phyloP scores from a whole-genome alignment of 2,797 vertebrate genomes.

The Tokudaia tokunoshimensis region DNA sequence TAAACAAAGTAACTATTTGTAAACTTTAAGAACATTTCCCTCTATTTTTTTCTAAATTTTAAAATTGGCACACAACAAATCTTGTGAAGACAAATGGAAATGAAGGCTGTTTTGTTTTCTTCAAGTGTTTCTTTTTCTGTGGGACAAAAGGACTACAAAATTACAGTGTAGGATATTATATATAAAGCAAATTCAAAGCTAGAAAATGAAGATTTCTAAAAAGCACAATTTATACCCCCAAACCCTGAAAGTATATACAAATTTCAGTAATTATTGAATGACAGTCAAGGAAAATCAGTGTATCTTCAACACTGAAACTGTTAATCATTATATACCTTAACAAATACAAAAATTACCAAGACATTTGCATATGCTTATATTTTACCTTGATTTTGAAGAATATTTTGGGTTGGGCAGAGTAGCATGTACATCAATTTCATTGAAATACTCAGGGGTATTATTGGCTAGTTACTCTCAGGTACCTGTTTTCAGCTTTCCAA shows the following conservation, averaged over 20 bases:
- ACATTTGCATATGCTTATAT: neutral
- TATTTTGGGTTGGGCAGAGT: neutral
- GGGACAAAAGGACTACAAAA: neutral
- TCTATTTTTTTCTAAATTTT: neutral
- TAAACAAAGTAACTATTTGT: neutral
- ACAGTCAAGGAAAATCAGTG: neutral
- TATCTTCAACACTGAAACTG: neutral
- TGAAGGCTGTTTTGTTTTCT: neutral
- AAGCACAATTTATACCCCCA: neutral
- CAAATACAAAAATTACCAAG: neutral
- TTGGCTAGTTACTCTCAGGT: constrained; percentile 41
- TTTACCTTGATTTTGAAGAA: constrained; percentile 30
- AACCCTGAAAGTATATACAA: neutral
- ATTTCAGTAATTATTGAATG: neutral
- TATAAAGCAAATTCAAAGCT: neutral
- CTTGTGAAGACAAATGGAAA: neutral
- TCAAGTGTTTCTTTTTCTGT: neutral
- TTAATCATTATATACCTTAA: neutral
- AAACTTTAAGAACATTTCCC: neutral
- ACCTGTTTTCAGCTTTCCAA: constrained; percentile 5
- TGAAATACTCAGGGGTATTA: constrained; percentile 57
- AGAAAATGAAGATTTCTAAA: neutral
- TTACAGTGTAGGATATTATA: neutral
- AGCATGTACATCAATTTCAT: neutral
- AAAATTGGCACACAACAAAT: neutral